Percentiles rank a stretch among this genome's conserved stretches.
Evolutionary conservation across 2,113 vertebrate genomes (phyloP).

Genomic region (Edolisoma coerulescens): DNA sequence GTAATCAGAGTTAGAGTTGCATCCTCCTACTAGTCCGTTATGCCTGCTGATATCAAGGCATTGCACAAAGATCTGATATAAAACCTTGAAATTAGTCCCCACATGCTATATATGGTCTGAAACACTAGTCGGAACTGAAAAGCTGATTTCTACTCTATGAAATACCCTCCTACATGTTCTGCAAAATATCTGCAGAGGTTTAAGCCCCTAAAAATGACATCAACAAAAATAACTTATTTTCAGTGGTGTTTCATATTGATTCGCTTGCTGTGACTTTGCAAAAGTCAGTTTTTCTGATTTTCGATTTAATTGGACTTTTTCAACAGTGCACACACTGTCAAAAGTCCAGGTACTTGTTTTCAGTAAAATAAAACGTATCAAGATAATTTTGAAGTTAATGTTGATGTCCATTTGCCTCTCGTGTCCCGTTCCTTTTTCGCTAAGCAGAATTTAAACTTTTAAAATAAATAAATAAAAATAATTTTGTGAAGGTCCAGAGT

Average conservation of each 20-base stretch:
- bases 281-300: neutral
- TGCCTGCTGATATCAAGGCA: neutral
- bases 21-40: neutral
- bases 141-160: neutral
- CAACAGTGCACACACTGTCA: neutral
- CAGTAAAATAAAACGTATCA: neutral
- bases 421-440: neutral
- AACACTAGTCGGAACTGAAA: neutral
- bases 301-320: neutral
- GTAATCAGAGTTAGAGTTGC: neutral
- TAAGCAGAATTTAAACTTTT: neutral
- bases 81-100: neutral
- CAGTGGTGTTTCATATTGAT: neutral
- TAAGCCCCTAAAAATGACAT: neutral
- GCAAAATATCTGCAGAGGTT: neutral
- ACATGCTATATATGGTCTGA: accelerated
- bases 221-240: neutral
- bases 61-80: neutral
- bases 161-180: neutral
- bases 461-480: neutral
- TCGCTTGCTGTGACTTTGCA: neutral
- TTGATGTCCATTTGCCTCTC: neutral
- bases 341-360: neutral
- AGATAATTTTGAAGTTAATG: neutral
- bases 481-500: neutral